Conservation (phyloP, 2,888 invertebrate species). For the Argyresthia goedartella region DNA sequence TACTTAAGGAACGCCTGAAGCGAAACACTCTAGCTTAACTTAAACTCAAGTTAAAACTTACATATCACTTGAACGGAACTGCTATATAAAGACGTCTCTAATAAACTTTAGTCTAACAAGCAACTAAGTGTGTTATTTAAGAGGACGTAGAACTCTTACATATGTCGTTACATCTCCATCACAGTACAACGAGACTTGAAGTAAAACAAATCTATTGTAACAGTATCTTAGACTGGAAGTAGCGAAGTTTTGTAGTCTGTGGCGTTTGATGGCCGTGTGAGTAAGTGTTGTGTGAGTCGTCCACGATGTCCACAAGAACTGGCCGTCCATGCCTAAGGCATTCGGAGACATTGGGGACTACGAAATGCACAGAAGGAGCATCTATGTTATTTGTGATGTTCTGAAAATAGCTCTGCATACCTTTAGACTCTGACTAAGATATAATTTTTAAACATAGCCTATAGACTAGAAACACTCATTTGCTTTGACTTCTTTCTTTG, state of each 20-base stretch:
- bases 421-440: no score
- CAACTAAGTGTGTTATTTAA: conserved; percentile 33
- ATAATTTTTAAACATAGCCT: no score
- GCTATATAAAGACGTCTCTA: conserved; percentile 25
- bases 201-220: not conserved
- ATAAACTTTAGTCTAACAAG: conserved; percentile 34
- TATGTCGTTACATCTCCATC: not conserved
- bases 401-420: no score
- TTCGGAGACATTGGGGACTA: conserved; percentile 7
- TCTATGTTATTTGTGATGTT: not conserved
- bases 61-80: conserved; percentile 21
- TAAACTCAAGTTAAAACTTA: conserved; percentile 22
- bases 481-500: no score
- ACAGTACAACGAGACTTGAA: not conserved
- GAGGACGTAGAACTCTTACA: conserved; percentile 15
- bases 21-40: conserved; percentile 24
- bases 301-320: conserved; percentile 11
- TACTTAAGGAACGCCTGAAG: conserved; percentile 21
- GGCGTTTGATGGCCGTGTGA: not conserved
- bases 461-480: no score
- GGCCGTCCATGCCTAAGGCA: conserved; percentile 14
- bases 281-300: not conserved
- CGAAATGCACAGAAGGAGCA: not conserved
- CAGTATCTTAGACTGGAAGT: not conserved
- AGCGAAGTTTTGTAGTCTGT: not conserved